These are phyloP conservation scores for Xyrauchen texanus DNA, from an alignment of 2,113 vertebrate species.

Conservation along the genomic window DNA sequence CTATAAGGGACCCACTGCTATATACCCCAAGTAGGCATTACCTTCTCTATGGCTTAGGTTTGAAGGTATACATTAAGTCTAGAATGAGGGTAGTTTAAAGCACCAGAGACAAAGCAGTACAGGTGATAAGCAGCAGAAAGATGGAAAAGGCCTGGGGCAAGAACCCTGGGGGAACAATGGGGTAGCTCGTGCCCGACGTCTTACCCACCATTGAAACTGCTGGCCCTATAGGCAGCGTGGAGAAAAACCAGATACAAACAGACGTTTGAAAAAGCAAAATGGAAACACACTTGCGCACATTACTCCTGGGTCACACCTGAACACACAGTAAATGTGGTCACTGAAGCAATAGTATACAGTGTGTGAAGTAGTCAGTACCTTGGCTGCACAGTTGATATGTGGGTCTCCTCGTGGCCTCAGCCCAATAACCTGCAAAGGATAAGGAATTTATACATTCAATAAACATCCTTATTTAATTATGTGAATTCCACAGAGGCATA, in stretches of 20 bases:
- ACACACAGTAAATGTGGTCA: slow-evolving; percentile 1
- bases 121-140: slow-evolving; percentile 52
- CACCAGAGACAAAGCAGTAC: slow-evolving; percentile 49
- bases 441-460: neutral
- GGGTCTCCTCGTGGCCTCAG: slow-evolving; percentile 71
- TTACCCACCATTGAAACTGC: slow-evolving; percentile 56
- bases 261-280: slow-evolving; percentile 47
- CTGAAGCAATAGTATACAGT: neutral
- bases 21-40: too few relatives aligned
- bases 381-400: slow-evolving; percentile 68
- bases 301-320: slow-evolving; percentile 15
- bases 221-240: slow-evolving; percentile 55
- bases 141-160: slow-evolving; percentile 49
- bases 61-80: slow-evolving; percentile 32
- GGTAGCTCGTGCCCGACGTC: slow-evolving; percentile 42
- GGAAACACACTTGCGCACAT: slow-evolving; percentile 3
- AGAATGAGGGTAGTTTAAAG: slow-evolving; percentile 47
- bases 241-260: slow-evolving; percentile 59
- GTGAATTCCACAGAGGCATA: neutral
- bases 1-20: too few relatives aligned
- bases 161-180: slow-evolving; percentile 47
- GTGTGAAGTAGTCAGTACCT: slow-evolving; percentile 56
- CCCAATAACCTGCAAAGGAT: slow-evolving; percentile 66
- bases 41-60: too few relatives aligned
- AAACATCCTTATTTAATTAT: neutral